Evolutionary conservation across 1,140 invertebrate species (phyloP).

Genomic region (Trichonephila clavata): DNA sequence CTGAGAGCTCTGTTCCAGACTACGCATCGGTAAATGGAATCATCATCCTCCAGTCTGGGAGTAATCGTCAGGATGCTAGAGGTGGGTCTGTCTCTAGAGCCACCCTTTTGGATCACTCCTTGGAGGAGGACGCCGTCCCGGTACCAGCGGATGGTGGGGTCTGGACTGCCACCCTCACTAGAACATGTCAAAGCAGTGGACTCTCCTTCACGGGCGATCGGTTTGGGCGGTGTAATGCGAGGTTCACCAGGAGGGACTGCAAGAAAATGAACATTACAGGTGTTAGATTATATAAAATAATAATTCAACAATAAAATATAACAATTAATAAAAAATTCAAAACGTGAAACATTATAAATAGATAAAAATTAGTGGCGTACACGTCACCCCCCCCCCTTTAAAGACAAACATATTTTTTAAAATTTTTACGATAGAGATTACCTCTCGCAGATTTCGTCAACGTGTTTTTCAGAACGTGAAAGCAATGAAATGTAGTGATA

Average conservation of each 20-base stretch:
- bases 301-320: too few species aligned
- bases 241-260: slow-evolving; percentile 89
- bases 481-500: too few species aligned
- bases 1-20: slow-evolving; percentile 93
- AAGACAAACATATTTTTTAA: too few species aligned
- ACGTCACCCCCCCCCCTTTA: too few species aligned
- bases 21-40: slow-evolving; percentile 89
- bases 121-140: slow-evolving; percentile 85
- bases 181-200: slow-evolving; percentile 87
- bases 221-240: slow-evolving; percentile 86
- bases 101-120: slow-evolving; percentile 85
- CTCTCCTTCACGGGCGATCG: slow-evolving; percentile 89
- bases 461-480: too few species aligned
- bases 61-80: slow-evolving; percentile 87
- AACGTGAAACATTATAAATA: too few species aligned
- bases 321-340: too few species aligned
- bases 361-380: too few species aligned
- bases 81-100: slow-evolving; percentile 87
- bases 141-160: slow-evolving; percentile 88
- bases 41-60: slow-evolving; percentile 91
- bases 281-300: not conserved
- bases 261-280: not conserved
- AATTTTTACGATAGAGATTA: too few species aligned
- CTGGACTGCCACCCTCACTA: slow-evolving; percentile 92
- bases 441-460: too few species aligned